Percentiles rank a stretch among this genome's conserved stretches.
Conservation (phyloP, 2,888 invertebrate genomes). For the Agrotis puta region DNA sequence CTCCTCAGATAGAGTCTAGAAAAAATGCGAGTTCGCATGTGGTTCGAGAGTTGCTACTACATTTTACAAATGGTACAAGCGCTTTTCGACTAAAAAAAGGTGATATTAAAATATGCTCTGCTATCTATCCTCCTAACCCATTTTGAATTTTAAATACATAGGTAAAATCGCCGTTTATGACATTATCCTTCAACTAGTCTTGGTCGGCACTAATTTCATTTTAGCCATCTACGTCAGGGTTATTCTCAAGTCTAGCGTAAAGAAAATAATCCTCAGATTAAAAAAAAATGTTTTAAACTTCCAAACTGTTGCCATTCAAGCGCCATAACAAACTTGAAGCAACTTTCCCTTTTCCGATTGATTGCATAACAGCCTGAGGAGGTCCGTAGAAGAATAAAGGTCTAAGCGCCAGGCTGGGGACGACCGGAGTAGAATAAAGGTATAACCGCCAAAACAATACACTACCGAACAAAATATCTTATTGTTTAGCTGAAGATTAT, state of each 20-base stretch:
- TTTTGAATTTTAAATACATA: too few relatives aligned
- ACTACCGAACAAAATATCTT: conserved; percentile 1
- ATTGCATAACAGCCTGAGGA: conserved; percentile 27
- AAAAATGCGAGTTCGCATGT: too few relatives aligned
- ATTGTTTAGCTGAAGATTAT: conserved; percentile 1
- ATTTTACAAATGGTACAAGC: too few relatives aligned
- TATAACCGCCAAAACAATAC: background rate
- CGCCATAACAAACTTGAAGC: conserved; percentile 9
- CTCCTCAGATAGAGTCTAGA: too few relatives aligned
- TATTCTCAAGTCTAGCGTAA: background rate
- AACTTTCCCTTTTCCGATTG: conserved; percentile 54
- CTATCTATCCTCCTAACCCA: too few relatives aligned
- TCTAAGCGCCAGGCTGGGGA: background rate
- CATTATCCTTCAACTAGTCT: background rate
- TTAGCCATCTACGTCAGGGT: background rate
- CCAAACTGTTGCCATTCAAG: conserved; percentile 12
- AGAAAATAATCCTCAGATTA: background rate
- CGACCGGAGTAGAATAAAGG: background rate
- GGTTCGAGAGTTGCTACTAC: too few relatives aligned
- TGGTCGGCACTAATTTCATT: background rate
- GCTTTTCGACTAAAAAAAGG: too few relatives aligned
- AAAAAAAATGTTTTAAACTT: conserved; percentile 3
- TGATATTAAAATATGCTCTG: too few relatives aligned
- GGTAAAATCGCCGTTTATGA: background rate
- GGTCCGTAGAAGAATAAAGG: background rate